These are phyloP conservation scores for Eucidaris tribuloides DNA, from an alignment of 35 echinoderm and acorn worm species.

Conservation along the genomic window DNA sequence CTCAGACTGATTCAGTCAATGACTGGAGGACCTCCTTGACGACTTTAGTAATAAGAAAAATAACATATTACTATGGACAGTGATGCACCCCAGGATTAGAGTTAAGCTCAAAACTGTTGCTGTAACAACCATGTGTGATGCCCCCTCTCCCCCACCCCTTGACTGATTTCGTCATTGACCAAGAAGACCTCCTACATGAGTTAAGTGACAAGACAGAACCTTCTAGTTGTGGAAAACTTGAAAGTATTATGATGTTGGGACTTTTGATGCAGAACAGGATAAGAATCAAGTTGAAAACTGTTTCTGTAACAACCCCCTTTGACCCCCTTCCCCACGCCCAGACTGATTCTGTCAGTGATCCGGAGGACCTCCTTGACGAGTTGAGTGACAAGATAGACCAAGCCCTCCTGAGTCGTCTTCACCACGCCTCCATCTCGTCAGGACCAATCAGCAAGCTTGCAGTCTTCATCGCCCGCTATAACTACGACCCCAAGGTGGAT, in stretches of 20 bases:
- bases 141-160: background rate
- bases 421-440: slow-evolving; percentile 54
- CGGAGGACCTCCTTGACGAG: slow-evolving; percentile 80
- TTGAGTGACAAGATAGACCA: slow-evolving; percentile 90
- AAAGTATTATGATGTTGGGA: too few relatives aligned
- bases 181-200: too few relatives aligned
- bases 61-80: too few relatives aligned
- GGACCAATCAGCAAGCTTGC: slow-evolving; percentile 90
- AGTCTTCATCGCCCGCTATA: slow-evolving; percentile 95
- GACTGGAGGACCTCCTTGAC: too few relatives aligned
- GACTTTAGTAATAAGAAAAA: too few relatives aligned
- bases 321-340: slow-evolving; percentile 15
- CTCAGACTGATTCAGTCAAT: too few relatives aligned
- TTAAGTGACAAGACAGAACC: too few relatives aligned
- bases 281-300: background rate
- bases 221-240: too few relatives aligned
- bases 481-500: slow-evolving; percentile 79
- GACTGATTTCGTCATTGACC: background rate
- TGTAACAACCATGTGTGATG: too few relatives aligned
- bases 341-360: slow-evolving; percentile 74
- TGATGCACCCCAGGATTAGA: too few relatives aligned
- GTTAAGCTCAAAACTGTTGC: too few relatives aligned
- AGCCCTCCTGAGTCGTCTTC: slow-evolving; percentile 56
- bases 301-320: background rate
- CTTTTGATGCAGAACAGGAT: background rate